These are phyloP conservation scores for Toxonevra muliebris DNA, from an alignment of 2,888 invertebrate species.

Conservation along the genomic window DNA sequence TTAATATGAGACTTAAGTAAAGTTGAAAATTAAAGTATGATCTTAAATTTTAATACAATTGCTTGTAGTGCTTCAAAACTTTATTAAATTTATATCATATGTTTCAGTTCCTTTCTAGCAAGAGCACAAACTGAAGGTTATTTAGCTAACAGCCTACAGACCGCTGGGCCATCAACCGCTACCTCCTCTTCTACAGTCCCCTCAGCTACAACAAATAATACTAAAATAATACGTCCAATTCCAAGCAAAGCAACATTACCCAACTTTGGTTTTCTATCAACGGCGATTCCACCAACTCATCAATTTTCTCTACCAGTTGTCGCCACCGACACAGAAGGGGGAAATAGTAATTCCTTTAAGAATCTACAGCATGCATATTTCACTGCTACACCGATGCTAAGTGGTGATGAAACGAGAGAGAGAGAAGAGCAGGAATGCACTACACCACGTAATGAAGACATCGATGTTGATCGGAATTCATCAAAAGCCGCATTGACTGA, in stretches of 20 bases:
- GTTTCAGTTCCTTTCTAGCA: slow-evolving; percentile 68
- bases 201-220: slow-evolving; percentile 29
- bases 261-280: slow-evolving; percentile 60
- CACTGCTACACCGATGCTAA: not conserved
- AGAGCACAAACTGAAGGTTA: slow-evolving; percentile 66
- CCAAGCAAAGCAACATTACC: slow-evolving; percentile 65
- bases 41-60: no score
- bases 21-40: no score
- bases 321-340: slow-evolving; percentile 14
- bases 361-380: slow-evolving; percentile 11
- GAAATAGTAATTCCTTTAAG: slow-evolving; percentile 16
- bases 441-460: slow-evolving; percentile 13
- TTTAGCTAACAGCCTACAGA: slow-evolving; percentile 41
- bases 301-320: slow-evolving; percentile 18
- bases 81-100: no score
- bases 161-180: not conserved
- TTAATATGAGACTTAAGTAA: no score
- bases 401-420: not conserved
- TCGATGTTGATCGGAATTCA: slow-evolving; percentile 17
- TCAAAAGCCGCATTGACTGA: slow-evolving; percentile 39
- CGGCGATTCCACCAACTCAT: slow-evolving; percentile 30
- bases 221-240: slow-evolving; percentile 69
- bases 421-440: slow-evolving; percentile 24
- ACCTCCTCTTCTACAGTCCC: slow-evolving; percentile 24
- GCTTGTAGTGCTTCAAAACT: no score